These are phyloP conservation scores for Cydia strobilella DNA, from an alignment of 1,140 invertebrate species.

Conservation along the genomic window DNA sequence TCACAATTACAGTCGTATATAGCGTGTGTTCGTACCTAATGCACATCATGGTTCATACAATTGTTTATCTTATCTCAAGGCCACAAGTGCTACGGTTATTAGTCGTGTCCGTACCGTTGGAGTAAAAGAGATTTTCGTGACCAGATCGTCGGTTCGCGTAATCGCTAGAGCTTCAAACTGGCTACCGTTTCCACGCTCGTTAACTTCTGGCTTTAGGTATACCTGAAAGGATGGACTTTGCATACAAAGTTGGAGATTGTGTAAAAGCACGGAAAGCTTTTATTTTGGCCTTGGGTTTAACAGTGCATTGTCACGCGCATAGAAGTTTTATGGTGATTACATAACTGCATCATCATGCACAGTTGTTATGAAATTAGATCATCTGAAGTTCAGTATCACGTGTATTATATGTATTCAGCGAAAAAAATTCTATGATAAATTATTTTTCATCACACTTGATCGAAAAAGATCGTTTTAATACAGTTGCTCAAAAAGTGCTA, in stretches of 20 bases:
- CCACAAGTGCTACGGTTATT: not conserved
- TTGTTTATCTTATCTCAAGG: not conserved
- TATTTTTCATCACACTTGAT: no score
- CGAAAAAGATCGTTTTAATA: no score
- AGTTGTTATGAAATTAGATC: not conserved
- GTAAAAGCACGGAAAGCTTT: not conserved
- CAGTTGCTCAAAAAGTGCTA: no score
- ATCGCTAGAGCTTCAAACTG: conserved; percentile 44
- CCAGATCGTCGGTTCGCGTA: conserved; percentile 55
- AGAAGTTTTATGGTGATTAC: not conserved
- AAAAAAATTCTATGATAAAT: no score
- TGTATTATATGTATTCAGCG: no score
- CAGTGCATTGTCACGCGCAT: conserved; percentile 6
- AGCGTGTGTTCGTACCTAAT: conserved; percentile 45
- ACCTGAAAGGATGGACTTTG: conserved; percentile 17
- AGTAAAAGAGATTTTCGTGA: conserved; percentile 64
- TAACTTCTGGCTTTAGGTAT: conserved; percentile 19
- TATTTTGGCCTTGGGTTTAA: not conserved
- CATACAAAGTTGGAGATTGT: conserved; percentile 25
- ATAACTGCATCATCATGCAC: not conserved
- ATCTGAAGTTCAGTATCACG: not conserved
- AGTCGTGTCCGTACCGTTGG: conserved; percentile 59
- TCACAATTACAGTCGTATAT: conserved; percentile 30
- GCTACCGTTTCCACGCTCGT: conserved; percentile 30
- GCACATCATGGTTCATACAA: conserved; percentile 20